phyloP scores from a whole-genome alignment of 2,888 invertebrate genomes.

The Anodontia alba region DNA sequence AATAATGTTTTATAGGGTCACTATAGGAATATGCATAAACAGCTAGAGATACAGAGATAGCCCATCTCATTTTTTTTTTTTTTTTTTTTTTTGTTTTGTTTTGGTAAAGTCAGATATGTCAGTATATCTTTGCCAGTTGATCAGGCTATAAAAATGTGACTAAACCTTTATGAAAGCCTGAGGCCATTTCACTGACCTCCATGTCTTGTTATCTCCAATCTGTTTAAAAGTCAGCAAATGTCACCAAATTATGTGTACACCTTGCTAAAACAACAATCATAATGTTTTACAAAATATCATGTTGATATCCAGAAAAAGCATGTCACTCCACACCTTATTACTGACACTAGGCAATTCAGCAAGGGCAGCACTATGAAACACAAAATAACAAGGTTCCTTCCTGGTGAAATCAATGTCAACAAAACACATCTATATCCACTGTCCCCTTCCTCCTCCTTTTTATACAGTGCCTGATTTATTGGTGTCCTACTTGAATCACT shows the following conservation, averaged over 20 bases:
- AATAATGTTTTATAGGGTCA: too few species aligned
- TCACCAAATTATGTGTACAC: neutral
- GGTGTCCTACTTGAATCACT: conserved; percentile 26
- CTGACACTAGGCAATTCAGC: too few species aligned
- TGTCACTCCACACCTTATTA: too few species aligned
- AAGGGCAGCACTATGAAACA: too few species aligned
- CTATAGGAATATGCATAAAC: too few species aligned
- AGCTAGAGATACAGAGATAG: too few species aligned
- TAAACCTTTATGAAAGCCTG: neutral
- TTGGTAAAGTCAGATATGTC: neutral
- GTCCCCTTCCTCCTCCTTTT: neutral
- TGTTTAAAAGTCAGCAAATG: neutral
- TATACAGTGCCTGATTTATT: neutral
- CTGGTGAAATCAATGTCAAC: neutral
- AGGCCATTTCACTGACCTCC: neutral
- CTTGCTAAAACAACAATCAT: neutral
- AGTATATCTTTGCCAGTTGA: neutral
- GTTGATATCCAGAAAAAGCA: too few species aligned
- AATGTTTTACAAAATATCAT: neutral
- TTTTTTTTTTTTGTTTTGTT: too few species aligned
- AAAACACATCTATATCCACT: neutral
- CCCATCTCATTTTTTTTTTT: too few species aligned
- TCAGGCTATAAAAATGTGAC: neutral
- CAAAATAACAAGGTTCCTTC: neutral
- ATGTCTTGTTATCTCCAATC: neutral